phyloP scores from a whole-genome alignment of 53 echinoderm and acorn worm genomes.

The Holothuria leucospilota region DNA sequence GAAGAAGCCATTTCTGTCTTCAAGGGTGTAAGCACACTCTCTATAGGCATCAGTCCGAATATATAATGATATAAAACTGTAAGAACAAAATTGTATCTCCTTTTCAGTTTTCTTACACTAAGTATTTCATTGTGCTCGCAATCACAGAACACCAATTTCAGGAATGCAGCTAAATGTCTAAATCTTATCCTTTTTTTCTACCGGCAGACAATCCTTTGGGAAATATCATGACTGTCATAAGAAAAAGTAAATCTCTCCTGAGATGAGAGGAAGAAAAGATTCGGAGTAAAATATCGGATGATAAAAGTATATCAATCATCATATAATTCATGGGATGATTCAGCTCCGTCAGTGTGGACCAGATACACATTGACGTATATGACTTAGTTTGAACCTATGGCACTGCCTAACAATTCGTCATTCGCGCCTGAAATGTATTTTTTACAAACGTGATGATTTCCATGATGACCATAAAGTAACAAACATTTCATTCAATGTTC shows the following conservation, averaged over 20 bases:
- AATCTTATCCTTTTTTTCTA: slow-evolving; percentile 16
- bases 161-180: neutral
- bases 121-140: slow-evolving; percentile 1
- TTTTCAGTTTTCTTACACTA: slow-evolving; percentile 14
- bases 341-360: no score
- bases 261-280: neutral
- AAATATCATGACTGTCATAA: slow-evolving; percentile 21
- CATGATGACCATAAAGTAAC: no score
- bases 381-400: neutral
- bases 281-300: neutral
- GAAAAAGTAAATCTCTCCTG: slow-evolving; percentile 17
- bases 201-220: slow-evolving; percentile 5
- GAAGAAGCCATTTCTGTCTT: neutral
- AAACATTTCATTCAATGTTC: no score
- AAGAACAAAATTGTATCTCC: neutral
- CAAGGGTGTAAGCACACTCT: neutral
- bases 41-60: neutral
- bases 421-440: no score
- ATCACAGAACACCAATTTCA: no score
- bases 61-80: neutral
- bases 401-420: no score
- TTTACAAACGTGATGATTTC: no score
- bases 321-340: neutral
- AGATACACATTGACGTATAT: neutral
- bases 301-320: slow-evolving; percentile 4